Percentiles rank a stretch among this genome's conserved stretches.
phyloP scores from a whole-genome alignment of 2,797 vertebrate genomes.

The Luscinia megarhynchos region DNA sequence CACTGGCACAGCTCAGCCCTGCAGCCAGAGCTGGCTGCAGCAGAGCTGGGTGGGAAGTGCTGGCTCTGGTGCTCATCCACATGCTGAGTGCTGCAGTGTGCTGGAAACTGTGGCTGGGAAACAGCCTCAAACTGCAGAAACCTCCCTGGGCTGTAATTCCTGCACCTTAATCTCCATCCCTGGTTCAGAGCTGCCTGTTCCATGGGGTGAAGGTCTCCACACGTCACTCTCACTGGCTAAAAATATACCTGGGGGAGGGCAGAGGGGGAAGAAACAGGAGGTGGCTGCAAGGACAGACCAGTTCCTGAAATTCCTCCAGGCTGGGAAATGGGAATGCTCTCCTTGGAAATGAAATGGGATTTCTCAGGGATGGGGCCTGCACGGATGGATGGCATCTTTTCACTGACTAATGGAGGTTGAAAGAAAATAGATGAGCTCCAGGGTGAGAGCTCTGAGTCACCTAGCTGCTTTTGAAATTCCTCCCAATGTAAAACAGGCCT shows the following conservation, averaged over 20 bases:
- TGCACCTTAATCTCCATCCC: neutral
- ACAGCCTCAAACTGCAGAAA: neutral
- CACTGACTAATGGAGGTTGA: neutral
- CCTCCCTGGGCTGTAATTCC: neutral
- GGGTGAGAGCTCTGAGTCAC: neutral
- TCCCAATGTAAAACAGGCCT: neutral
- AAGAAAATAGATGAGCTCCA: neutral
- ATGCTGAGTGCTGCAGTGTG: neutral
- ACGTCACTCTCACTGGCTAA: neutral
- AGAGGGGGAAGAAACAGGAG: neutral
- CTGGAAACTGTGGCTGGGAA: neutral
- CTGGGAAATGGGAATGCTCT: neutral
- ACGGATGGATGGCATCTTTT: neutral
- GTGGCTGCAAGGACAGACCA: neutral
- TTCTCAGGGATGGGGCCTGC: neutral
- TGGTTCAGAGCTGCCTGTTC: neutral
- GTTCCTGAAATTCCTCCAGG: rapidly evolving
- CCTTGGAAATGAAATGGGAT: neutral
- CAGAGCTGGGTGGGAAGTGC: neutral
- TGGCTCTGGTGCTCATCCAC: neutral
- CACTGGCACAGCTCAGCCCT: rapidly evolving
- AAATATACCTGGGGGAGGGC: neutral
- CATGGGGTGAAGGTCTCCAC: neutral
- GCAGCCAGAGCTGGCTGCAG: rapidly evolving
- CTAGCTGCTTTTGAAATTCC: neutral